Percentiles rank a stretch among this genome's conserved stretches.
phyloP scores from a whole-genome alignment of 1,140 invertebrate genomes.

The Pygmarrhopalites habei region DNA sequence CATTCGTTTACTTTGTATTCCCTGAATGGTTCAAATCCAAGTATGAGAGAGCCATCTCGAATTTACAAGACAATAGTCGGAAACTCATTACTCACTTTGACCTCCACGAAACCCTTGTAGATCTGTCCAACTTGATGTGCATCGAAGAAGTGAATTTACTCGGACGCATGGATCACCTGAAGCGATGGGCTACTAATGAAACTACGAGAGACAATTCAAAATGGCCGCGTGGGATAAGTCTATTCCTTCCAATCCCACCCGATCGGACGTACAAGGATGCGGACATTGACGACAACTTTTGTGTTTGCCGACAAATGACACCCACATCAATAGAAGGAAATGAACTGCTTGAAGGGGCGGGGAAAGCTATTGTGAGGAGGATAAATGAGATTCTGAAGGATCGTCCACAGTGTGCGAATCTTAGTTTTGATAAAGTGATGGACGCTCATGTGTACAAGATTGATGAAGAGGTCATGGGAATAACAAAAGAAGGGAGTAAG shows the following conservation, averaged over 20 bases:
- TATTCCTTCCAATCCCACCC: slow-evolving; percentile 61
- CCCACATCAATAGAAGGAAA: neutral
- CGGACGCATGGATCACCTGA: slow-evolving; percentile 41
- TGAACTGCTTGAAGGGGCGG: neutral
- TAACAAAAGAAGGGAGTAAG: neutral
- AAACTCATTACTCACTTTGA: slow-evolving; percentile 47
- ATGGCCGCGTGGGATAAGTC: slow-evolving; percentile 57
- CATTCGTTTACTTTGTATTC: slow-evolving; percentile 49
- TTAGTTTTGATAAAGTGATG: slow-evolving; percentile 51
- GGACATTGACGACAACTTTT: slow-evolving; percentile 48
- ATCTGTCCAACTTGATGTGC: slow-evolving; percentile 41
- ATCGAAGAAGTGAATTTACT: neutral
- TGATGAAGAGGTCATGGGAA: neutral
- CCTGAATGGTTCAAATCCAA: slow-evolving; percentile 46
- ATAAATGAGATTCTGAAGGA: slow-evolving; percentile 55
- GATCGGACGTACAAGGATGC: slow-evolving; percentile 66
- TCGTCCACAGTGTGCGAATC: slow-evolving; percentile 47
- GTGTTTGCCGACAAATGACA: slow-evolving; percentile 10
- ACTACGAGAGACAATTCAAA: slow-evolving; percentile 44
- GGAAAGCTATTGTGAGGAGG: slow-evolving; percentile 47
- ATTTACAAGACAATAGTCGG: slow-evolving; percentile 43
- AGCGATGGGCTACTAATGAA: too few species aligned
- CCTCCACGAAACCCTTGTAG: slow-evolving; percentile 42
- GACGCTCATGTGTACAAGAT: slow-evolving; percentile 46
- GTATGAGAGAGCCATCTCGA: slow-evolving; percentile 42